Base-by-base conservation (phyloP, 2,797 vertebrate genomes). In the Ctenopoma multispine region DNA sequence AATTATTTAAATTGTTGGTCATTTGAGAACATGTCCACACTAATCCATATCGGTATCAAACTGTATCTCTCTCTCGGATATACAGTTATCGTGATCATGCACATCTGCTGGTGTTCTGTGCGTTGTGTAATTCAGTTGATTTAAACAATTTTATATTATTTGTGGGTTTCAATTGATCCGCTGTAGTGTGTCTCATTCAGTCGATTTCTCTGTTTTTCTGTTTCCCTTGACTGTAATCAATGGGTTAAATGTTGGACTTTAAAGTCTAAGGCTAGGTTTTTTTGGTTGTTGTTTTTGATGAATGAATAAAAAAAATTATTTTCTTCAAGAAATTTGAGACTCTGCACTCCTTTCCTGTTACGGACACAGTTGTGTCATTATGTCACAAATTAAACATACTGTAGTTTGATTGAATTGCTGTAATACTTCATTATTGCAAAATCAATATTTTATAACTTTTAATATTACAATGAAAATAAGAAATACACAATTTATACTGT, bases 221-320 rank as follows among this genome's bases (percentile, higher is more conserved):
- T 44, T 54, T 60, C 58, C 60, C 44, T 82, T 78, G 24, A 74
- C 50, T 79, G 55, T 83, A 71, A 56, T 64, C 14, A 55, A 13
- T 62, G 17, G 29, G 31, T 76, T 81, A 63, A 56, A 47, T 79
- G 46, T 75, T 72, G 51, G 70, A 53, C 18, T 63, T 61, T 75
- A 41, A 23, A 17, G 41, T 66, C 10, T 40, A n/a, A 47, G 51
- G 10, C 24, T 79, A 57, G 40, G 6, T 31, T 31, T 31, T 18
- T 23, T 60, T 55, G 71, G 53, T 48, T 18, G 12, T 41, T 41
- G 14, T 15, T 47, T 55, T 65, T 66, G 69, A 66, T 86, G 68
- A 75, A 77, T 66, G 8, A 80, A 70, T 80, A 47, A 63, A 71
- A 80, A 82, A 68, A 47, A 87, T 85, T 13, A 62, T 61, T 77